Evolutionary conservation across 2,888 invertebrate genomes (phyloP), one percentile per base, ranked within the genome.

Genomic region (Synergus japonicus): DNA sequence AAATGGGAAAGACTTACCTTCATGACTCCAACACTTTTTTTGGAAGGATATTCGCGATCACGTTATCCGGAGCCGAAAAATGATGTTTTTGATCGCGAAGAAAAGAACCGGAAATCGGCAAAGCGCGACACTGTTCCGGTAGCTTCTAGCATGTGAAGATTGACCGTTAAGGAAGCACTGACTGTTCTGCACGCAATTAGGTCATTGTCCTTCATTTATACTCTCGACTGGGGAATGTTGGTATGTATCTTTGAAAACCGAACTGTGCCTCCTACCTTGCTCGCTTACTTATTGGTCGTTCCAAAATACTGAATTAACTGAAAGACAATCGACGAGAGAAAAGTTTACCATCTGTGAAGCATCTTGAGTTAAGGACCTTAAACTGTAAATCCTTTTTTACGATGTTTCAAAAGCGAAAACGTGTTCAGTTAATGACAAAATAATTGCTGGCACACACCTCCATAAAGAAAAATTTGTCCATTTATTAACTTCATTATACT

Each of bases 131-230:
- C 58, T 76, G 43, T 15, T 65, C 65, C 65, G 65, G 49, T 67
- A n/a, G n/a, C 29, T 37, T 78, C 73, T 76, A 78, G 44, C 10
- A 60, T 69, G 22, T 64, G 85, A 83, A 86, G 87, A 89, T 89
- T 87, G 89, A 85, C 82, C 88, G 85, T 81, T 80, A 83, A 88
- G 88, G 89, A 90, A 89, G 90, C 90, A 87, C 88, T 87, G 87
- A 87, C 87, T 87, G 88, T 89, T 91, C 91, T 91, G 90, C 86
- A 87, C 88, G 86, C 91, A 91, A 91, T 91, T 91, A 91, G 91
- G 91, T 91, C 91, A 91, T 90, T 91, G 90, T 90, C 90, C 91
- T 91, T 89, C 89, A 91, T 91, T 91, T 91, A 91, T 91, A 91
- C 90, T 87, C 88, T 85, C 87, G 83, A 77, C 82, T 79, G 81